Base-by-base conservation (phyloP, 2,797 vertebrate genomes). In the Sebastiscus albofasciatus region DNA sequence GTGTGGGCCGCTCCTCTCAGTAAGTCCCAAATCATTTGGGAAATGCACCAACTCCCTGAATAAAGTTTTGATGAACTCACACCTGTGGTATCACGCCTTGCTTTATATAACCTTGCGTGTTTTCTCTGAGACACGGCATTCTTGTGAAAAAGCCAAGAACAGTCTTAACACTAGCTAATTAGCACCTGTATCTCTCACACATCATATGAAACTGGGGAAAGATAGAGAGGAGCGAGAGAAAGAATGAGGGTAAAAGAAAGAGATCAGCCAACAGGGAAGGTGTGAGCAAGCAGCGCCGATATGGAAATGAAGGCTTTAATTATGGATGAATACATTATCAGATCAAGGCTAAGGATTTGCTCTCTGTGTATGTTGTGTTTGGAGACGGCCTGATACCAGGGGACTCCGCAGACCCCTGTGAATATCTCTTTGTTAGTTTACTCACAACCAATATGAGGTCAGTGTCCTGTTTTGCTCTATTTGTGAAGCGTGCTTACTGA, bases 301-400 rank as follows among this genome's bases (percentile, higher is more conserved):
- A 94, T 96, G 94, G 87, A 95, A 94, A 96, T 93, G 79, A 80
- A 77, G 76, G n/a, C 75, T 93, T 95, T 95, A 95, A 96, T 96
- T 95, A 94, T 90, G 84, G 89, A 93, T 90, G 93, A 94, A 93
- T 89, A 91, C 89, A 93, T 95, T 92, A 91, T 89, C 72, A 85
- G 89, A 93, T 94, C 87, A 92, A 90, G 89, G 87, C 86, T 55
- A 58, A 86, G 85, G 84, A 79, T 82, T 89, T 88, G 84, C 87
- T 75, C 65, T 65, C 14, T 3, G n/a, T 82, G 72, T 81, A 70
- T 80, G 80, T 77, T 90, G 67, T 89, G 81, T 91, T 88, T 86
- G 72, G 80, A 85, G 89, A 89, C 61, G 72, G 79, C 55, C n/a
- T 67, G 83, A 52, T 87, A 84, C 67, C 73, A 29, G 27, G 82